phyloP scores from a whole-genome alignment of 2,888 invertebrate species.

The Polyommatus icarus region DNA sequence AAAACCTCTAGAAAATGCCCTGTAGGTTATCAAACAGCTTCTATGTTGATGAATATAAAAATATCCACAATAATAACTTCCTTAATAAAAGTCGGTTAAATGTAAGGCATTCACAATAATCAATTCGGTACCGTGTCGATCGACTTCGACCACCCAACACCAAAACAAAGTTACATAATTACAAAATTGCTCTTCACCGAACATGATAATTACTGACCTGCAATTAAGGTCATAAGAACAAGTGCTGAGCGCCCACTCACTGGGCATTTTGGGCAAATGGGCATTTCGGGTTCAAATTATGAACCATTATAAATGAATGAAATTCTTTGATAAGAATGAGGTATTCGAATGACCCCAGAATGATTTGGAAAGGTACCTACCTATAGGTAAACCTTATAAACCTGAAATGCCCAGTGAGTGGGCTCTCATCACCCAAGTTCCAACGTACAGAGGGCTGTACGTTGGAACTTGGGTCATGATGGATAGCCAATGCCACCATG shows the following conservation, averaged over 20 bases:
- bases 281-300: neutral
- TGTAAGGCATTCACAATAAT: neutral
- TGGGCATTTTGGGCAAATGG: neutral
- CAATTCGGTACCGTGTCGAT: neutral
- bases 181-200: neutral
- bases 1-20: too few relatives aligned
- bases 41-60: too few relatives aligned
- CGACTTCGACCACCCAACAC: neutral
- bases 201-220: neutral
- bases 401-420: too few relatives aligned
- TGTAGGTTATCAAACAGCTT: too few relatives aligned
- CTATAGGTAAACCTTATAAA: too few relatives aligned
- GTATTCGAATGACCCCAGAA: too few relatives aligned
- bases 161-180: neutral
- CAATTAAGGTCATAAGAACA: conserved; percentile 7
- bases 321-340: neutral
- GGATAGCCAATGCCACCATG: too few relatives aligned
- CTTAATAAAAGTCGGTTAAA: neutral
- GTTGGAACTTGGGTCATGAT: too few relatives aligned
- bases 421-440: too few relatives aligned
- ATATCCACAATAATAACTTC: neutral
- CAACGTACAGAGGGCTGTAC: too few relatives aligned
- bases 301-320: neutral
- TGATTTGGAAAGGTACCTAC: too few relatives aligned
- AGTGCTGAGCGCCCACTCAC: neutral